Conservation (phyloP, 2,113 vertebrate genomes). For the Tamias sibiricus region DNA sequence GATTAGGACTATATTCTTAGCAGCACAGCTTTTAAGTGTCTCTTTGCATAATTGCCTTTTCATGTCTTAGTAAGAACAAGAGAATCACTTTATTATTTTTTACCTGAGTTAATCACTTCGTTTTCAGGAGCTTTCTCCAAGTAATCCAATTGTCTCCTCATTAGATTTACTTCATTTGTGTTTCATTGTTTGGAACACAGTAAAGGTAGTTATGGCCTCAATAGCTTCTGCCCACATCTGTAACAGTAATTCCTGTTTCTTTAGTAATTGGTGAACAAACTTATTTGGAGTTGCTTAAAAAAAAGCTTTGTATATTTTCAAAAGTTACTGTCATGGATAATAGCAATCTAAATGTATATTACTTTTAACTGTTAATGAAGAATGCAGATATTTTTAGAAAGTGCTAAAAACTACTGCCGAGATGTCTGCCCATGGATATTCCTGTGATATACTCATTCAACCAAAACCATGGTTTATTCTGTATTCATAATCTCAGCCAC, state of each 20-base stretch:
- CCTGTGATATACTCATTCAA: not conserved
- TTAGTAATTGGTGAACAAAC: not conserved
- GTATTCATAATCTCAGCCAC: not conserved
- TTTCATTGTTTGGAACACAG: constrained; percentile 53
- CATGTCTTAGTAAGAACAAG: constrained; percentile 62
- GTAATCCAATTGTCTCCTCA: constrained; percentile 69
- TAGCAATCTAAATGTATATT: not conserved
- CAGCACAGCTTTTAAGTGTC: constrained; percentile 64
- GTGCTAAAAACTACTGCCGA: not conserved
- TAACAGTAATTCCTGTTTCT: constrained; percentile 37
- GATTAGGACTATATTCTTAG: constrained; percentile 65
- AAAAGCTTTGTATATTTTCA: not conserved
- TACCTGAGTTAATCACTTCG: constrained; percentile 64
- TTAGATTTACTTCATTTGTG: constrained; percentile 68
- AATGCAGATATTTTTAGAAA: constrained; percentile 32
- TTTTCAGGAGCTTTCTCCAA: constrained; percentile 52
- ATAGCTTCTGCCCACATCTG: not conserved
- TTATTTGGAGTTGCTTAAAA: not conserved
- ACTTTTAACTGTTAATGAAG: not conserved
- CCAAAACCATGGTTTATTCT: not conserved
- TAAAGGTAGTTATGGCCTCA: not conserved
- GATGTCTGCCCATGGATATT: not conserved
- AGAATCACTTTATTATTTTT: constrained; percentile 54
- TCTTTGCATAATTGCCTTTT: constrained; percentile 77
- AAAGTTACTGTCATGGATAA: not conserved